These are phyloP conservation scores for Temnothorax ravouxi DNA, from an alignment of 2,888 invertebrate species.

Conservation along the genomic window DNA sequence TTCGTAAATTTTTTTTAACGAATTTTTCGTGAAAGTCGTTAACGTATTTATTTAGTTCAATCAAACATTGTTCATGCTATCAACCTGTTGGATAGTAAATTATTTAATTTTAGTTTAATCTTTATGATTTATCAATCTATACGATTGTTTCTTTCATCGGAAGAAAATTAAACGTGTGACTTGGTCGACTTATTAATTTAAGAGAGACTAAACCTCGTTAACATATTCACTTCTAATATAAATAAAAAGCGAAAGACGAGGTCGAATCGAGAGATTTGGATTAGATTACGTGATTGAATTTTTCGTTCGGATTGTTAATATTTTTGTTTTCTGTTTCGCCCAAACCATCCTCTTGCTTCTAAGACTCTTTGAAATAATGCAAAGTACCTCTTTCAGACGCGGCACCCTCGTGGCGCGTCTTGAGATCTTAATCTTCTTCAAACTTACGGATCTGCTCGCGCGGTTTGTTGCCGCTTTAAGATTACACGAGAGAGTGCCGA, in stretches of 20 bases:
- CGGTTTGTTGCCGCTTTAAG: slow-evolving; percentile 70
- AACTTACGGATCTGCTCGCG: slow-evolving; percentile 46
- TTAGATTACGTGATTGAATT: slow-evolving; percentile 76
- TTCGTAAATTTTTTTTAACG: not conserved
- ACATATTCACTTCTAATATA: slow-evolving; percentile 27
- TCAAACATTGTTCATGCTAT: not conserved
- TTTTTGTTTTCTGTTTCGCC: slow-evolving; percentile 24
- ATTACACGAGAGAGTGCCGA: slow-evolving; percentile 62
- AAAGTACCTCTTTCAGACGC: slow-evolving; percentile 76
- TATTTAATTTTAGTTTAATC: not conserved
- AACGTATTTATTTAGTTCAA: not conserved
- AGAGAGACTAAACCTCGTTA: slow-evolving; percentile 60
- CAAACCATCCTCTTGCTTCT: slow-evolving; percentile 54
- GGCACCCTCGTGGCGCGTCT: slow-evolving; percentile 67
- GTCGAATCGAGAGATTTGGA: slow-evolving; percentile 63
- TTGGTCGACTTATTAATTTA: slow-evolving; percentile 23
- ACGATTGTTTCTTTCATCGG: not conserved
- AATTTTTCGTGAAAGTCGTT: not conserved
- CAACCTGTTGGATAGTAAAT: not conserved
- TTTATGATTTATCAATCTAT: not conserved
- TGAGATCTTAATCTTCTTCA: slow-evolving; percentile 70
- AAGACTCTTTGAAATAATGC: slow-evolving; percentile 77
- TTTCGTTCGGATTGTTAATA: slow-evolving; percentile 52
- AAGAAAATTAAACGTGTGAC: not conserved
- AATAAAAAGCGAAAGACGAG: slow-evolving; percentile 65